Conservation (phyloP, 1,140 invertebrate genomes). For the Drosophila nebulosa region DNA sequence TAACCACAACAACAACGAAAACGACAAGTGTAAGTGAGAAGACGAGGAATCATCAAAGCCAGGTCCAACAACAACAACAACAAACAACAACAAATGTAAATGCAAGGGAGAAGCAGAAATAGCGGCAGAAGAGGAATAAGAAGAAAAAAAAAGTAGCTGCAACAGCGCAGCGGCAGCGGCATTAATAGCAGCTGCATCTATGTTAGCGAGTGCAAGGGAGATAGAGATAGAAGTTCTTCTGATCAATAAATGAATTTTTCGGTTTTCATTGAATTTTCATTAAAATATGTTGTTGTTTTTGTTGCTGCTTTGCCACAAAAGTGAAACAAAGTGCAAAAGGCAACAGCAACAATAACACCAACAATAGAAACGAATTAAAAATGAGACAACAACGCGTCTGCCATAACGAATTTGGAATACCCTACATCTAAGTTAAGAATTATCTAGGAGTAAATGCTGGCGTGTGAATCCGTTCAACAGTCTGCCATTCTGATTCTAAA, state of each 20-base stretch:
- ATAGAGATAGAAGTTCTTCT: neutral
- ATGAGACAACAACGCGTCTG: neutral
- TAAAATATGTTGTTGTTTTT: constrained; percentile 22
- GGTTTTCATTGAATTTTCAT: constrained; percentile 9
- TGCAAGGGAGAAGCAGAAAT: constrained; percentile 11
- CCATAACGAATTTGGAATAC: too few relatives aligned
- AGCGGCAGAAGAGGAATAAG: constrained; percentile 16
- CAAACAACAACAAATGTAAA: constrained; percentile 32
- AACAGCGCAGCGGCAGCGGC: constrained; percentile 24
- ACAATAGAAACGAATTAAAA: constrained; percentile 28
- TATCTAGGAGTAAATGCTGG: too few relatives aligned
- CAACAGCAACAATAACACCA: constrained; percentile 47
- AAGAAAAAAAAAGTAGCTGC: constrained; percentile 24
- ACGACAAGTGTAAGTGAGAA: constrained; percentile 50
- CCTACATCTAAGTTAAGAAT: too few relatives aligned
- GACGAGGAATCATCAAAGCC: neutral
- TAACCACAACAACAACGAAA: constrained; percentile 20
- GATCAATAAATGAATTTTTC: constrained; percentile 11
- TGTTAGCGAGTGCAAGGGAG: constrained; percentile 10
- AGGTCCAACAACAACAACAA: neutral
- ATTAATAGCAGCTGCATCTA: constrained; percentile 11
- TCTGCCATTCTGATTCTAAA: too few relatives aligned
- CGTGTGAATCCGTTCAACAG: too few relatives aligned
- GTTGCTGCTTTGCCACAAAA: constrained; percentile 20
- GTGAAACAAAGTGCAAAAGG: constrained; percentile 73